A percentile compares a stretch with the other conserved stretches of the same genome.
These are phyloP conservation scores for Busseola fusca DNA, from an alignment of 2,888 invertebrate species.

Conservation along the genomic window DNA sequence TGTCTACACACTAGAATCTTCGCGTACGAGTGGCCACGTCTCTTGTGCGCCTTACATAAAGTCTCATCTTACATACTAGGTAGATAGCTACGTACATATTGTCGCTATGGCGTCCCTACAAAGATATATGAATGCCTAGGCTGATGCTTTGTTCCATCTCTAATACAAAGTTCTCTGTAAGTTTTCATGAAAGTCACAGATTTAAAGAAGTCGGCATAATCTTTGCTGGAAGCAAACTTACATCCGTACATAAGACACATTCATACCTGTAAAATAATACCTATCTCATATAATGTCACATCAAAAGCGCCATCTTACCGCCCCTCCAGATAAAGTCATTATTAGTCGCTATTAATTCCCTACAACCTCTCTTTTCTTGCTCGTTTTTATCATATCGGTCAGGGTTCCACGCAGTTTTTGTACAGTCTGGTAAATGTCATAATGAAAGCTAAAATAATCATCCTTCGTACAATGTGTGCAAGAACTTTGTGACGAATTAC, in stretches of 20 bases:
- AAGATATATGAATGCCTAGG: neutral
- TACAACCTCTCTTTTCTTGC: constrained; percentile 60
- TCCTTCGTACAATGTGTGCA: neutral
- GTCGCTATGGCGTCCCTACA: too few species aligned
- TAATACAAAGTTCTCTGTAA: neutral
- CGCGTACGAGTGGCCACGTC: too few species aligned
- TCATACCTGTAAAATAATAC: neutral
- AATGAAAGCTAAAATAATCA: constrained; percentile 35
- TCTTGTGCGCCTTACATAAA: too few species aligned
- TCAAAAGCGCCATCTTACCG: constrained; percentile 66
- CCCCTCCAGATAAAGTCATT: constrained; percentile 67
- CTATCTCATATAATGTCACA: neutral
- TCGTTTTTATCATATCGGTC: constrained; percentile 53
- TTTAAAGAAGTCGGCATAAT: too few species aligned
- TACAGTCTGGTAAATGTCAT: constrained; percentile 35
- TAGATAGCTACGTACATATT: too few species aligned
- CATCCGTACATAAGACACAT: too few species aligned
- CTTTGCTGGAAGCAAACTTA: neutral
- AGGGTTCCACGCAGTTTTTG: constrained; percentile 50
- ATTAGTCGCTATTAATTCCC: constrained; percentile 78
- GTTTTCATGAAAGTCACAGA: neutral
- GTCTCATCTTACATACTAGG: too few species aligned
- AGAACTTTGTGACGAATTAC: constrained; percentile 27
- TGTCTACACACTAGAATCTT: too few species aligned
- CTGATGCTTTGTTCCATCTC: neutral